Conservation (phyloP, 2,113 vertebrate species). For the Corythaeola cristata region DNA sequence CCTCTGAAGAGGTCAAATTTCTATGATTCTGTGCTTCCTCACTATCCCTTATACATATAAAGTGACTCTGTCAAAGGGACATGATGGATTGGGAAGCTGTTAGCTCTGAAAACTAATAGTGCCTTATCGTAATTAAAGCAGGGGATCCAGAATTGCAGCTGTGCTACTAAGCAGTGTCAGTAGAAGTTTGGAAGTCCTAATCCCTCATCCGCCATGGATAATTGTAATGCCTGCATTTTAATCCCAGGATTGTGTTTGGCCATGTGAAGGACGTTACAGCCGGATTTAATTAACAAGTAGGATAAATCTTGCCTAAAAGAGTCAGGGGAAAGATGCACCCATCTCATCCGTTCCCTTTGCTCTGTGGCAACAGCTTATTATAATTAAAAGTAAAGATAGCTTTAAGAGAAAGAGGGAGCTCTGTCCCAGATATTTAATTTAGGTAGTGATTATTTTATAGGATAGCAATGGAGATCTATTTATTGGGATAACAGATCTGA, state of each 20-base stretch:
- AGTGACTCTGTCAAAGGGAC: background rate
- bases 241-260: conserved; percentile 63
- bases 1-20: background rate
- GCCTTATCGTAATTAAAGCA: conserved; percentile 16
- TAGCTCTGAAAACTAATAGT: conserved; percentile 16
- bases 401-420: conserved; percentile 7
- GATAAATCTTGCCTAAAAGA: conserved; percentile 36
- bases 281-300: conserved; percentile 57
- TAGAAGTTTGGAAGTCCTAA: conserved; percentile 56
- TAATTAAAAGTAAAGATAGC: conserved; percentile 21
- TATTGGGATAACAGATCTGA: background rate
- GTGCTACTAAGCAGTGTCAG: conserved; percentile 44
- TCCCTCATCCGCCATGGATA: conserved; percentile 49
- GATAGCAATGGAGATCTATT: background rate
- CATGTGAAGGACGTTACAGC: conserved; percentile 25
- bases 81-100: background rate
- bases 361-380: conserved; percentile 18
- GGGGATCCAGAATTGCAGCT: conserved; percentile 30
- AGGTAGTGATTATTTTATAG: conserved; percentile 16
- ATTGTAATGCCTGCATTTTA: conserved; percentile 67
- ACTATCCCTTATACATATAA: background rate
- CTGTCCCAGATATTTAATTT: conserved; percentile 16
- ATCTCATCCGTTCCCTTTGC: background rate
- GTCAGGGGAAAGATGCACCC: conserved; percentile 3
- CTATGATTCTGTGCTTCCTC: background rate